Conservation (phyloP, 2,888 invertebrate species). For the Phortica magna region DNA sequence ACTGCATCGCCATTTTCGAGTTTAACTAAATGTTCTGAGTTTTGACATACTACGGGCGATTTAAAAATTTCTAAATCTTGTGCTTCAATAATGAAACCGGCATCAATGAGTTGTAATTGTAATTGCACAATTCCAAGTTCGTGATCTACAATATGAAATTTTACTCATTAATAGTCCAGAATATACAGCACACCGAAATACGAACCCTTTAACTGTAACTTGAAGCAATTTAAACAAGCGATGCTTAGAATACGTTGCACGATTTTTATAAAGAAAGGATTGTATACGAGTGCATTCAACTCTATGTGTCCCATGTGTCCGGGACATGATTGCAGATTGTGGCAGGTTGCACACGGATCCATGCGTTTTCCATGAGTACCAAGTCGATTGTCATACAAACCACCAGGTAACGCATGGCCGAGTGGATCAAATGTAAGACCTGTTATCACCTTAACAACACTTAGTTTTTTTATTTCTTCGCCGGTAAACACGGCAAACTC, state of each 20-base stretch:
- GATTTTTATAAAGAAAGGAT: constrained; percentile 91
- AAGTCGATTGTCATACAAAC: constrained; percentile 93
- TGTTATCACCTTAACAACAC: constrained; percentile 89
- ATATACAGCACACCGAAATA: background rate
- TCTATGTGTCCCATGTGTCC: constrained; percentile 98
- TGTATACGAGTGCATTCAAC: constrained; percentile 91
- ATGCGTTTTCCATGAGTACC: constrained; percentile 79
- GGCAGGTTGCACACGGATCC: constrained; percentile 90
- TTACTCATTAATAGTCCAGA: constrained; percentile 31
- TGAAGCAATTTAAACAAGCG: constrained; percentile 85
- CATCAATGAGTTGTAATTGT: constrained; percentile 86
- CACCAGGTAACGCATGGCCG: constrained; percentile 89
- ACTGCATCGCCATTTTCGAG: constrained; percentile 73
- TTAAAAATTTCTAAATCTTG: constrained; percentile 82
- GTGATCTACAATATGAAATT: constrained; percentile 68
- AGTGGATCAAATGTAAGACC: constrained; percentile 88
- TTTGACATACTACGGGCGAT: constrained; percentile 72
- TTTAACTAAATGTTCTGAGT: constrained; percentile 62
- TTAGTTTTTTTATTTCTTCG: constrained; percentile 88
- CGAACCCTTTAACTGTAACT: constrained; percentile 83
- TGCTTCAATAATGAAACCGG: constrained; percentile 86
- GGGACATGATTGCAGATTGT: constrained; percentile 84
- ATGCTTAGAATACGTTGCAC: constrained; percentile 84
- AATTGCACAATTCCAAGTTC: constrained; percentile 77
- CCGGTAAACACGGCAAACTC: constrained; percentile 86